Conservation (phyloP, 2,113 vertebrate species). For the Cepphus grylle region DNA sequence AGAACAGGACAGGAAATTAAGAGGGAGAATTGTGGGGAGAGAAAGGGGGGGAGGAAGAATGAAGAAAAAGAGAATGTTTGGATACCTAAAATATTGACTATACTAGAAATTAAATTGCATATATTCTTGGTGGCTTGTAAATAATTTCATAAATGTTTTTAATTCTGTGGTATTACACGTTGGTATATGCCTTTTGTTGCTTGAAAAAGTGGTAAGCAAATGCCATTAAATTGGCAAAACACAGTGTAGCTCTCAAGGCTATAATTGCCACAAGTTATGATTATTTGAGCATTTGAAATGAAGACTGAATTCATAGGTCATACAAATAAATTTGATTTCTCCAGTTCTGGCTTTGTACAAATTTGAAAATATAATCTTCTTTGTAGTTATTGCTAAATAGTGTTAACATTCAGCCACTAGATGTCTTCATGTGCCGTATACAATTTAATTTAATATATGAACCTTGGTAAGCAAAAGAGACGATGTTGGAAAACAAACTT, state of each 20-base stretch:
- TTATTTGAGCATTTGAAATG: not conserved
- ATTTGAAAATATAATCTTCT: not conserved
- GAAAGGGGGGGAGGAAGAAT: not conserved
- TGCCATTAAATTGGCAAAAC: not conserved
- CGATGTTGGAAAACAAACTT: not conserved
- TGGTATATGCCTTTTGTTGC: not conserved
- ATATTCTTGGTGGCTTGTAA: not conserved
- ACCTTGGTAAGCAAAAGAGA: not conserved
- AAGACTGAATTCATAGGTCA: not conserved
- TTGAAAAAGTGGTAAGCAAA: not conserved
- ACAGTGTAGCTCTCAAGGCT: not conserved
- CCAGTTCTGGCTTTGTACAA: not conserved
- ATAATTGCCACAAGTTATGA: not conserved
- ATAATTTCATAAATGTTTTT: not conserved
- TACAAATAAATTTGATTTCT: not conserved
- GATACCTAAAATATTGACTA: not conserved
- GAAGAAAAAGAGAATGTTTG: not conserved
- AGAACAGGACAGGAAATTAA: not conserved
- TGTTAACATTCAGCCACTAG: conserved; percentile 9
- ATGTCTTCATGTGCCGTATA: not conserved
- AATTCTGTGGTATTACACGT: not conserved
- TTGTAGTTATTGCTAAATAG: not conserved
- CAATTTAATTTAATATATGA: not conserved
- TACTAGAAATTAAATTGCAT: not conserved
- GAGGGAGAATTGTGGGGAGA: not conserved